Evolutionary conservation across 2,888 invertebrate species (phyloP).

Genomic region (Pollenia griseotomentosa): DNA sequence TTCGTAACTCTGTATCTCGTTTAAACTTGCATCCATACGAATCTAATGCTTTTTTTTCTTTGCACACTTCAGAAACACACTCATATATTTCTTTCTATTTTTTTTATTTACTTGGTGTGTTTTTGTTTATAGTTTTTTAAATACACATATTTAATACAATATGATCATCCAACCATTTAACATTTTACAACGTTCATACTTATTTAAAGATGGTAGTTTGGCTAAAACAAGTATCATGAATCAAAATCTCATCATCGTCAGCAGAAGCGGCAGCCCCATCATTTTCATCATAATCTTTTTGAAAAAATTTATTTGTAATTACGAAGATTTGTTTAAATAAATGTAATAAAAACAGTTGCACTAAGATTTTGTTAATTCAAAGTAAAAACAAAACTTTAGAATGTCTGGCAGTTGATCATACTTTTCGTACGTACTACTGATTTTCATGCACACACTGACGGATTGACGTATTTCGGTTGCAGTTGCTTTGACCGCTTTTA

Average conservation of each 20-base stretch:
- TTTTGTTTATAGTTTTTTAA: conserved; percentile 15
- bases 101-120: not conserved
- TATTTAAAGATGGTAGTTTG: conserved; percentile 26
- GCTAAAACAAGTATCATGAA: conserved; percentile 36
- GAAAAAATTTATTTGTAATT: conserved; percentile 28
- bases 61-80: conserved; percentile 27
- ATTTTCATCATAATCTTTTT: conserved; percentile 54
- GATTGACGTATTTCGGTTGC: conserved; percentile 46
- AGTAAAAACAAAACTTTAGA: conserved; percentile 20
- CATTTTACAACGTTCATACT: conserved; percentile 53
- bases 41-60: conserved; percentile 24
- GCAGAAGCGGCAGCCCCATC: not conserved
- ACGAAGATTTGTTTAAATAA: conserved; percentile 36
- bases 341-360: conserved; percentile 43
- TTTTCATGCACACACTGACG: not conserved
- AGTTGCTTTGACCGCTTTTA: conserved; percentile 28
- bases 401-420: conserved; percentile 14
- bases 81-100: conserved; percentile 16
- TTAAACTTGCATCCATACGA: conserved; percentile 31
- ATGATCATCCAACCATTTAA: conserved; percentile 69
- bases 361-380: conserved; percentile 7
- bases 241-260: conserved; percentile 40
- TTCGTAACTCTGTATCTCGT: conserved; percentile 23
- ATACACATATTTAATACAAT: conserved; percentile 41
- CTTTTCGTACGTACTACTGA: conserved; percentile 7